Base-by-base conservation (phyloP, 1,140 invertebrate species). In the Tetraneura akinire region DNA sequence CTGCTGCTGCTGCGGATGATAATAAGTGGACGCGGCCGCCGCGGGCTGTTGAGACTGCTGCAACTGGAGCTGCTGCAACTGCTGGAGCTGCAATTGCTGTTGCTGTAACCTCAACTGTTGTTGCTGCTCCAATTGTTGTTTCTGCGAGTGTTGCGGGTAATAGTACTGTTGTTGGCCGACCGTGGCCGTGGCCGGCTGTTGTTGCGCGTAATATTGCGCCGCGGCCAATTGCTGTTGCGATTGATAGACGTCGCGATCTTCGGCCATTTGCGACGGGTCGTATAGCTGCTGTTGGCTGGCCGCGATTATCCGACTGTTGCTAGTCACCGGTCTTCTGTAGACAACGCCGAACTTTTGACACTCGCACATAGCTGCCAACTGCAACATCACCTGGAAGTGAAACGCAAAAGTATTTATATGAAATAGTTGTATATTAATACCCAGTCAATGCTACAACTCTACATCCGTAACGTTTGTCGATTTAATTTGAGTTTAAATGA, bases 31-130 rank as follows among this genome's bases (percentile, higher is more conserved):
- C 32, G 32, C 32, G 32, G 32, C 32, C 32, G 8, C 32, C 32
- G 32, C 3, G 32, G 32, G 32, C 8, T 37, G 32, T 37, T 37
- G 32, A 4, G 32, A 9, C 1, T 70, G 49, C 23, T 51, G 32
- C 37, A 60, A 29, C 18, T 78, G 51, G 21, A 78, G 74, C 55
- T 78, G 74, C 5, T 78, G 74, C 55, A 78, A 26, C 37, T 78
- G 74, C 23, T 78, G 74, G 21, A 78, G 74, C 21, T 78, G 74
- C 11, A 57, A 32, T 21, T 60, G 74, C 4, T 78, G 74, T 26
- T 60, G 74, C 16, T 78, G 55, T 9, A 78, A 16, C 23, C 74
- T 11, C 6, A 37, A 10, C 16, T 78, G 74, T 3, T 78, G 74
- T 9, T 78, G 51, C 55, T 78, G 57, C 32, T 78, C 51, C 74